Percentiles rank a stretch among this genome's conserved stretches.
These are phyloP conservation scores for Polydesmus complanatus DNA, from an alignment of 2,888 invertebrate genomes.

Conservation along the genomic window DNA sequence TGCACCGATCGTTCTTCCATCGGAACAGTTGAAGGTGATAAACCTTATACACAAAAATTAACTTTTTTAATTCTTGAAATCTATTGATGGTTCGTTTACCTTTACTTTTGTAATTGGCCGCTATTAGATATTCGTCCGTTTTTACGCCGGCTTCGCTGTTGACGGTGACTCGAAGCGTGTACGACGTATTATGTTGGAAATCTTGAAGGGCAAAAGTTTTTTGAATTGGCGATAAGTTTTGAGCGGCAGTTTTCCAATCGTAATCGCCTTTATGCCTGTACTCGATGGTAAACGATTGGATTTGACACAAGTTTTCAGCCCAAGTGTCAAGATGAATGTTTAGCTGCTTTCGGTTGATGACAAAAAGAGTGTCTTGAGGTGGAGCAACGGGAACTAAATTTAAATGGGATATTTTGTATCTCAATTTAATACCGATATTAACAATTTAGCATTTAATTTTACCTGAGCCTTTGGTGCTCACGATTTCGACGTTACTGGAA, in stretches of 20 bases:
- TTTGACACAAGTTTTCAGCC: slow-evolving; percentile 10
- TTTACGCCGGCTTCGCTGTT: slow-evolving; percentile 11
- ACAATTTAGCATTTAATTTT: slow-evolving; percentile 1
- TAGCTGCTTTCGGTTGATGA: slow-evolving; percentile 1
- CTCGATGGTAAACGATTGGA: slow-evolving; percentile 11
- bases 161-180: slow-evolving; percentile 9
- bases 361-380: slow-evolving; percentile 7
- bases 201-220: slow-evolving; percentile 3
- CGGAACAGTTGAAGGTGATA: not conserved
- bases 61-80: not conserved
- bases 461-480: slow-evolving; percentile 10
- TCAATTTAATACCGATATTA: not conserved
- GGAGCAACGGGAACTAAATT: slow-evolving; percentile 14
- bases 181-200: slow-evolving; percentile 2
- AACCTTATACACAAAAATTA: not conserved
- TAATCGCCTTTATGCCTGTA: not conserved
- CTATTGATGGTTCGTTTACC: not conserved
- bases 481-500: slow-evolving; percentile 6
- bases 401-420: not conserved
- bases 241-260: slow-evolving; percentile 11
- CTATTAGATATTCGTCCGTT: slow-evolving; percentile 7
- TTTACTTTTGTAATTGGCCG: slow-evolving; percentile 3
- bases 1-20: slow-evolving; percentile 1
- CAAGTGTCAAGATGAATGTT: slow-evolving; percentile 10
- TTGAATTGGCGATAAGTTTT: not conserved